These are phyloP conservation scores for Pelecanoides urinatrix DNA, from an alignment of 2,113 vertebrate species.

Conservation along the genomic window DNA sequence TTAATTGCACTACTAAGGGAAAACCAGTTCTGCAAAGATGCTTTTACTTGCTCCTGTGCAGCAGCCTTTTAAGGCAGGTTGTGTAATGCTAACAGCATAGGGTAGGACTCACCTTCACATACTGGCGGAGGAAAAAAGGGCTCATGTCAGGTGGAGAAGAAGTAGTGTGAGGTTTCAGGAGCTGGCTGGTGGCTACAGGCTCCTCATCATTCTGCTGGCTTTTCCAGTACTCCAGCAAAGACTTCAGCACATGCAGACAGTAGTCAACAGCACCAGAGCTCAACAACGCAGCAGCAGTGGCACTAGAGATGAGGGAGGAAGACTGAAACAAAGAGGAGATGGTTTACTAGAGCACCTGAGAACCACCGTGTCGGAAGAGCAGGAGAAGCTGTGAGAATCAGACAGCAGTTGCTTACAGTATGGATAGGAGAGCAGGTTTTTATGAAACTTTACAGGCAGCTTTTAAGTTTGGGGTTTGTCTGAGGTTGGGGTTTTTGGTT, in stretches of 20 bases:
- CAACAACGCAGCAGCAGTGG: constrained; percentile 92
- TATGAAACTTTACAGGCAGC: constrained; percentile 35
- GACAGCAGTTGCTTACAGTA: neutral
- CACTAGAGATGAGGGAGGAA: constrained; percentile 96
- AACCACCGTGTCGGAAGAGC: neutral
- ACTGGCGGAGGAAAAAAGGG: constrained; percentile 96
- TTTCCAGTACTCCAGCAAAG: constrained; percentile 97
- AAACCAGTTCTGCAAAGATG: neutral
- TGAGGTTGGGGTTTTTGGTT: constrained; percentile 25
- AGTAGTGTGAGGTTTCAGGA: constrained; percentile 93
- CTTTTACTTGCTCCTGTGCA: neutral
- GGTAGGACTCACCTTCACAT: constrained; percentile 87
- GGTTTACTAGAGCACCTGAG: neutral
- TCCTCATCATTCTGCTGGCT: constrained; percentile 96
- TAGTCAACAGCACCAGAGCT: constrained; percentile 96
- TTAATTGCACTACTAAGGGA: neutral
- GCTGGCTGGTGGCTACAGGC: constrained; percentile 87
- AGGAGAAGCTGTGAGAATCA: neutral
- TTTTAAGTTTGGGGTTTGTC: constrained; percentile 60
- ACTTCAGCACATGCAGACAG: constrained; percentile 94
- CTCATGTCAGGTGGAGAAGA: constrained; percentile 98
- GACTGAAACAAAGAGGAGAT: constrained; percentile 72
- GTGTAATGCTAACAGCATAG: neutral
- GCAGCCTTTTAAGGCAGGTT: neutral
- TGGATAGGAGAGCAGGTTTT: neutral